phyloP scores from a whole-genome alignment of 2,797 vertebrate species.

The Etheostoma perlongum region DNA sequence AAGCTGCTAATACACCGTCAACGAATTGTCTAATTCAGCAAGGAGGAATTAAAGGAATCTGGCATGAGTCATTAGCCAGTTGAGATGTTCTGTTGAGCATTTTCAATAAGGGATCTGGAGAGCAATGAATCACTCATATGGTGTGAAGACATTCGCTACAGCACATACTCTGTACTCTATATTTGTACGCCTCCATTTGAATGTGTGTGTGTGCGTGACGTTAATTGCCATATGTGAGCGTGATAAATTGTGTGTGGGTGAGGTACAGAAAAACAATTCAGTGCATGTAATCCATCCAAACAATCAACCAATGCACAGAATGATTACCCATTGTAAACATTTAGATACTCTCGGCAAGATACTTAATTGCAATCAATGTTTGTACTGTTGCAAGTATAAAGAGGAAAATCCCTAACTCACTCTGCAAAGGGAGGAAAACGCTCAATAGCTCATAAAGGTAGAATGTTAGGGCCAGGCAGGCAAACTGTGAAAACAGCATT shows the following conservation, averaged over 20 bases:
- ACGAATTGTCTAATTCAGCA: slow-evolving; percentile 90
- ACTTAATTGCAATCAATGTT: slow-evolving; percentile 85
- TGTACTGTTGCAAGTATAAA: slow-evolving; percentile 72
- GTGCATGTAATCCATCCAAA: slow-evolving; percentile 79
- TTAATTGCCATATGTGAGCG: slow-evolving; percentile 77
- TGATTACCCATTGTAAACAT: slow-evolving; percentile 84
- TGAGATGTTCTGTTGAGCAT: slow-evolving; percentile 85
- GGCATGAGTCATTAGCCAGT: slow-evolving; percentile 89
- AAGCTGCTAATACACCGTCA: slow-evolving; percentile 89
- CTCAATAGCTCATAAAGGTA: slow-evolving; percentile 72
- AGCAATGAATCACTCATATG: slow-evolving; percentile 82
- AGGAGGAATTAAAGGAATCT: slow-evolving; percentile 89
- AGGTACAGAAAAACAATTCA: slow-evolving; percentile 74
- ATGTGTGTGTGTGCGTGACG: slow-evolving; percentile 47
- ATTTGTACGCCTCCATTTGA: slow-evolving; percentile 63
- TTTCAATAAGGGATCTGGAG: slow-evolving; percentile 83
- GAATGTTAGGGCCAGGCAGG: slow-evolving; percentile 59
- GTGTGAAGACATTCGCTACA: slow-evolving; percentile 70
- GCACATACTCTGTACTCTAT: slow-evolving; percentile 64
- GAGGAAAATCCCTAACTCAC: slow-evolving; percentile 67
- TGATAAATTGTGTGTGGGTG: slow-evolving; percentile 75
- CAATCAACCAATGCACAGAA: slow-evolving; percentile 78
- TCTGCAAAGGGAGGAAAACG: slow-evolving; percentile 66
- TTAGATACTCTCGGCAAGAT: slow-evolving; percentile 81
- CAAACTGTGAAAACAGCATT: slow-evolving; percentile 62